Conservation (phyloP, 2,113 vertebrate species). For the Pimephales promelas region DNA sequence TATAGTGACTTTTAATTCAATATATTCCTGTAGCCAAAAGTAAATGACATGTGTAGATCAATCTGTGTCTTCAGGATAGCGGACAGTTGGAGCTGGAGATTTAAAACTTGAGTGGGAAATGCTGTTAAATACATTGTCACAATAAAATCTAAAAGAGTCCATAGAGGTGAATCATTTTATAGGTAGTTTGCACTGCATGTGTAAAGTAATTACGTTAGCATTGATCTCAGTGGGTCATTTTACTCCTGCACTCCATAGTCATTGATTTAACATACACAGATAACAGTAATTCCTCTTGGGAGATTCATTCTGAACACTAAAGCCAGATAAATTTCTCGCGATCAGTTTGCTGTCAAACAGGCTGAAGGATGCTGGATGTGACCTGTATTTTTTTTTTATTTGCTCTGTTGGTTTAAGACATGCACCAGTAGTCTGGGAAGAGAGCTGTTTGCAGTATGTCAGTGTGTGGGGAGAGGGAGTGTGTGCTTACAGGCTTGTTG, state of each 20-base stretch:
- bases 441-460: constrained; percentile 18
- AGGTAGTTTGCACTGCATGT: not conserved
- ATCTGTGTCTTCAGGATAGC: not conserved
- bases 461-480: not conserved
- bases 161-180: constrained; percentile 15
- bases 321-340: not conserved
- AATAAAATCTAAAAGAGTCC: constrained; percentile 21
- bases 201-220: constrained; percentile 30
- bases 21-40: not conserved
- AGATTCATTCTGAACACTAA: not conserved
- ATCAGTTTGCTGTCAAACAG: not conserved
- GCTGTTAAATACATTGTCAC: not conserved
- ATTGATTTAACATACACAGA: constrained; percentile 39
- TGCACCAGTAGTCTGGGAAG: not conserved
- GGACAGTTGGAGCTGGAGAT: not conserved
- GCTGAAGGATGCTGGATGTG: not conserved
- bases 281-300: constrained; percentile 25
- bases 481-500: not conserved
- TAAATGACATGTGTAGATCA: not conserved
- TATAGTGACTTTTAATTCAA: not conserved
- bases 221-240: constrained; percentile 1
- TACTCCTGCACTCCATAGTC: not conserved
- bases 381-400: constrained; percentile 9
- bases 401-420: not conserved
- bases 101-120: not conserved